Evolutionary conservation across 2,113 vertebrate genomes (phyloP).

Genomic region (Serilophus lunatus): DNA sequence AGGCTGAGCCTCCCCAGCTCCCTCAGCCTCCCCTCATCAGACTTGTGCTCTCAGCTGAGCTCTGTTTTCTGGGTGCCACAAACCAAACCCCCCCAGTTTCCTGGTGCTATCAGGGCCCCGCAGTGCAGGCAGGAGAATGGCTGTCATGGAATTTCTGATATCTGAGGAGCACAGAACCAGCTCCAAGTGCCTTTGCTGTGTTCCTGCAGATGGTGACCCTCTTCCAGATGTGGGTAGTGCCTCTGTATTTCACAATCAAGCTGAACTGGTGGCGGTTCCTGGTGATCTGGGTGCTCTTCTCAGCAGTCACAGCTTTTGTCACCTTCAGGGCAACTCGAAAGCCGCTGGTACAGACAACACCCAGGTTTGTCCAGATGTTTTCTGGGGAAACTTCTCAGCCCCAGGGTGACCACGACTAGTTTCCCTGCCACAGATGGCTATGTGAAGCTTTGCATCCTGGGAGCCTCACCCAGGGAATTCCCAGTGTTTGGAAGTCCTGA

Average conservation of each 20-base stretch:
- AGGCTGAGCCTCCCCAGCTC: not conserved
- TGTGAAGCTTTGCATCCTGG: not conserved
- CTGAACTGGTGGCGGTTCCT: conserved; percentile 98
- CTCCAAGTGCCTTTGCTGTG: not conserved
- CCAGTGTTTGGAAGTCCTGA: rapidly evolving
- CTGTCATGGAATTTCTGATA: not conserved
- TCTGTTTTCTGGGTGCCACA: not conserved
- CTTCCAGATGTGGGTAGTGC: conserved; percentile 99
- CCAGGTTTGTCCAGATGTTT: conserved; percentile 75
- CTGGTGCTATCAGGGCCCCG: not conserved
- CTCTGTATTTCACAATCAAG: conserved; percentile 97
- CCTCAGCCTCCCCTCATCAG: not conserved
- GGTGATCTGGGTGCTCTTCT: conserved; percentile 92
- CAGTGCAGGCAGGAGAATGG: not conserved
- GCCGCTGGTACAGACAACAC: conserved; percentile 91
- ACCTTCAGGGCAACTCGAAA: conserved; percentile 94
- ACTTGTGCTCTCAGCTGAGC: not conserved
- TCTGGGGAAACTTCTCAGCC: not conserved
- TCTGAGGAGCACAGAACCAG: not conserved
- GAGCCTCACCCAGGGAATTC: not conserved
- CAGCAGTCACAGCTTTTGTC: conserved; percentile 90
- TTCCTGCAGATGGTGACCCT: conserved; percentile 91
- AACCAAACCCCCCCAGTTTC: not conserved
- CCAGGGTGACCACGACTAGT: not conserved
- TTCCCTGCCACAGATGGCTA: not conserved